Evolutionary conservation across 2,113 vertebrate genomes (phyloP), one percentile per base, ranked within the genome.

Genomic region (Procavia capensis): DNA sequence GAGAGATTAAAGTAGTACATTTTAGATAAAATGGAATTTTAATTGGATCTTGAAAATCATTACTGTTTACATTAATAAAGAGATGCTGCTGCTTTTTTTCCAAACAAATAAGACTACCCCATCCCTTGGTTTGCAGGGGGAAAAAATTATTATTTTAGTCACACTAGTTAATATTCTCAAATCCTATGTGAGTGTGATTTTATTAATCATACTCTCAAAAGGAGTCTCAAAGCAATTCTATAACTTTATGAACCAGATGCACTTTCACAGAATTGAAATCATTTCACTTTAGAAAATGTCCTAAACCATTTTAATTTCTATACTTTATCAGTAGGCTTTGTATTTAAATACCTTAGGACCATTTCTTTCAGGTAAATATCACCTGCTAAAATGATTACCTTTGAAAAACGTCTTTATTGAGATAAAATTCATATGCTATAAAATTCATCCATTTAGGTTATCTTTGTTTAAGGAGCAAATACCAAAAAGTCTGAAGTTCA

Each of bases 161-260:
- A 68, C 88, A 61, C 39, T 96, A 94, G 92, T 95, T 97, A 97
- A 97, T 87, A 94, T 95, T 93, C 84, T 47, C 84, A 97, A 95
- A 94, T 96, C 95, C 95, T 95, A 63, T 87, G 87, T 95, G 94
- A 78, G 94, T 59, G 83, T 90, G 88, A 90, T 93, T 95, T 93
- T 95, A 87, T 97, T 95, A 96, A 94, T 95, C 87, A 95, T 82
- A 96, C 84, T 66, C 83, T 91, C 86, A 91, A 95, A 95, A 92
- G 59, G 68, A 92, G 74, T 96, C 82, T 92, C 94, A 68, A 94
- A 92, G 96, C 91, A 96, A 92, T 90, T 97, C 89, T 61, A 31
- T 92, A 82, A 94, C 74, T 97, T 96, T 94, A 82, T 96, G 78
- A 97, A 61, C 39, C 83, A 92, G 79, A 95, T 92, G 95, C 61